Conservation (phyloP, 1,140 invertebrate genomes). For the Dreissena polymorpha region DNA sequence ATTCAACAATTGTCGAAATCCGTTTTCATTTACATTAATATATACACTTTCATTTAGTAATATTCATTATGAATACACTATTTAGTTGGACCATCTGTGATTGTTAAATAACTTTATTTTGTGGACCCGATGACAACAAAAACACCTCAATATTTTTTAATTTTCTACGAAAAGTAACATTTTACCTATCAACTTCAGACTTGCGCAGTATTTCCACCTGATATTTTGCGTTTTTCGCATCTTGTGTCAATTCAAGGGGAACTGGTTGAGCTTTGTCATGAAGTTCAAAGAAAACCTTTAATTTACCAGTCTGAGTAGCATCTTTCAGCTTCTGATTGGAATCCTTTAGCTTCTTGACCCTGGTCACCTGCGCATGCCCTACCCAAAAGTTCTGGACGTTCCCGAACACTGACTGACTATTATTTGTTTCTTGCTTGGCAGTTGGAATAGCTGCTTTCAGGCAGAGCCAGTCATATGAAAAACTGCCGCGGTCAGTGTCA, state of each 20-base stretch:
- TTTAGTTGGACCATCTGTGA: not conserved
- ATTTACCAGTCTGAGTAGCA: not conserved
- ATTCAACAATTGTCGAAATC: not conserved
- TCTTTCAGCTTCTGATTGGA: not conserved
- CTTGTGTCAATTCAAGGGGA: conserved; percentile 8
- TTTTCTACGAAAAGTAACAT: not conserved
- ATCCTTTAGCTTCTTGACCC: conserved; percentile 18
- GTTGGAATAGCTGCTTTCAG: conserved; percentile 4
- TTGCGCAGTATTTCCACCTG: conserved; percentile 50
- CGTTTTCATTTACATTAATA: conserved; percentile 42
- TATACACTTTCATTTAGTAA: no score
- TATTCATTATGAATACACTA: not conserved
- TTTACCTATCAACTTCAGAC: conserved; percentile 57
- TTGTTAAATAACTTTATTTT: not conserved
- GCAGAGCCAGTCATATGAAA: conserved; percentile 39
- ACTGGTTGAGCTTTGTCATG: conserved; percentile 13
- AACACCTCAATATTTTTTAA: not conserved
- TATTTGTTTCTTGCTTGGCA: not conserved
- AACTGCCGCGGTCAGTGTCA: not conserved
- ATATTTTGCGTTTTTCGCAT: conserved; percentile 6
- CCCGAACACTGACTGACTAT: not conserved
- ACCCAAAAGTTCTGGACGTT: conserved; percentile 38
- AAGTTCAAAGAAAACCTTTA: conserved; percentile 37
- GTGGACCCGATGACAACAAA: not conserved
- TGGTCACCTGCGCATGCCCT: conserved; percentile 48